Evolutionary conservation across 2,113 vertebrate species (phyloP), one percentile per base, ranked within the genome.

Genomic region (Rhynchomys soricoides): DNA sequence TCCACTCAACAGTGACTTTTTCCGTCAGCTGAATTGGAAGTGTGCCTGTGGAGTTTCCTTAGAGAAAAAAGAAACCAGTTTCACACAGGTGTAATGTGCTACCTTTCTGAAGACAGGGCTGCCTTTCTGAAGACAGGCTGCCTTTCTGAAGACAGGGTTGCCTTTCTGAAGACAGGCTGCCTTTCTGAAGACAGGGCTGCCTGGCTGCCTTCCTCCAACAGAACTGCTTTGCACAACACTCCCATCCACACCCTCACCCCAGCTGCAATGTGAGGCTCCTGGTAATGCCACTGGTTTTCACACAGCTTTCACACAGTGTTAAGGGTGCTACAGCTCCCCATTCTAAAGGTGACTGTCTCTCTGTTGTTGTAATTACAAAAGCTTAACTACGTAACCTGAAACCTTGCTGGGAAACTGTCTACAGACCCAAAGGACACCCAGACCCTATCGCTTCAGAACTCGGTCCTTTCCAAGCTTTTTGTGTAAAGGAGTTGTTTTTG

Each of bases 361-460:
- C 95, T 92, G 98, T 97, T 98, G 93, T 98, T 97, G 97, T 79
- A 37, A 89, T 74, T 79, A 98, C 97, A 98, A 98, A 98, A 98
- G 96, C 96, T 90, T 64, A 97, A 96, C 97, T 97, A 89, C 97
- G 98, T 98, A 98, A 98, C 97, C 95, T 34, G 79, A 98, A 98
- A 98, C 83, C 82, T 96, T 95, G 97, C 97, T 98, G 98, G 97
- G 97, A 98, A 98, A 98, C 96, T 94, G 95, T 94, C 98, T 95
- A n/a, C 66, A 88, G 90, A 90, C 88, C 97, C 97, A 98, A 98
- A 98, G 97, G 97, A 90, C 43, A 73, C 95, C 70, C 0, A 31
- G 95, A 13, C 95, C 71, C 92, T 97, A 78, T 94, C 88, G 70
- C 97, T 98, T 97, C 40, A 19, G 90, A 95, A 93, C 97, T 97